Evolutionary conservation across 2,888 invertebrate genomes (phyloP), one percentile per base, ranked within the genome.

Genomic region (Metallyticus violacea): DNA sequence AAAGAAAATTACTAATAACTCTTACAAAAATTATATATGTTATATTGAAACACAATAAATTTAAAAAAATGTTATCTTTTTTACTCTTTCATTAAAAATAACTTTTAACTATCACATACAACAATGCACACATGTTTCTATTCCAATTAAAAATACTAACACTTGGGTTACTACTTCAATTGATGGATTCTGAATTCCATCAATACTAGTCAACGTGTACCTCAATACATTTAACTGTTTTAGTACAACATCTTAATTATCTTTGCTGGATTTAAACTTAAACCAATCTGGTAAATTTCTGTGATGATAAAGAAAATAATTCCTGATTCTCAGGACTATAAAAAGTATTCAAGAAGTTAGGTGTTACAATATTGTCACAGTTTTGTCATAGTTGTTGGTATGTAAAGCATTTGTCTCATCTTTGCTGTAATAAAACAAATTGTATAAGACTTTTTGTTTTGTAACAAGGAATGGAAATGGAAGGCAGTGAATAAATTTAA

Each of bases 181-280:
- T 15, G 82, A 62, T 76, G 76, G 82, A 4, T 82, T 40, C 22
- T 26, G 22, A 25, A 6, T 26, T 76, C 40, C 26, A 22, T 26
- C 29, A 30, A 62, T 82, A 76, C 87, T 87, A 87, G 87, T 87
- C 87, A 85, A 81, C 62, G 62, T 85, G 85, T 87, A 87, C 87
- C 87, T 87, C 81, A 87, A 30, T 85, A 87, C 40, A 79, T 84
- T 87, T 85, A 87, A 77, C 85, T 81, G 81, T 85, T 85, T 80
- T 87, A 87, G 87, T 87, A 87, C 87, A 87, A 87, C 80, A 15
- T 80, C 77, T 62, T 78, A 79, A 29, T 29, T 30, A 85, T 30
- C 81, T 81, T 81, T 81, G 7, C 81, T 81, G 81, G 81, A 81
- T 30, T 81, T 30, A 5, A 30, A 81, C 15, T 76, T 40, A 76